phyloP scores from a whole-genome alignment of 2,797 vertebrate genomes.

The Holocentrus rufus region DNA sequence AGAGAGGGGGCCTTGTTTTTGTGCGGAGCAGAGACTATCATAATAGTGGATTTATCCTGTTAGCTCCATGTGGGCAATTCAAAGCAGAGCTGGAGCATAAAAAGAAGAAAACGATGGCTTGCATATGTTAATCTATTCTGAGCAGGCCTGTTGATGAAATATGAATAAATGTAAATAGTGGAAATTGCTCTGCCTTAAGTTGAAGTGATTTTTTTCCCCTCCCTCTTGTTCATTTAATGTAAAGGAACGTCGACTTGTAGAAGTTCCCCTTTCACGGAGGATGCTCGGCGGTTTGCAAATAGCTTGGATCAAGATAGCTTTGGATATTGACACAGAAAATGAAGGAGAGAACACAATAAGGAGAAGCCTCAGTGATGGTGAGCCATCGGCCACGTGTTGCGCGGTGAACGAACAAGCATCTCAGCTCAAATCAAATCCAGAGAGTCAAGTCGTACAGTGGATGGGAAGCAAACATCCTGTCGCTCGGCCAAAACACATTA shows the following conservation, averaged over 20 bases:
- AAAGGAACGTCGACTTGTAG: neutral
- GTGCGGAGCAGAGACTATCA: neutral
- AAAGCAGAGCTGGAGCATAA: slow-evolving; percentile 5
- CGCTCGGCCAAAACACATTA: neutral
- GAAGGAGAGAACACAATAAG: neutral
- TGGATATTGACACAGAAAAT: neutral
- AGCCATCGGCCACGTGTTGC: neutral
- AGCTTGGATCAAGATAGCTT: neutral
- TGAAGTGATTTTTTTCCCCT: neutral
- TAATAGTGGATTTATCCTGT: slow-evolving; percentile 29
- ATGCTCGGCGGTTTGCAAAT: neutral
- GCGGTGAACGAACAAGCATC: neutral
- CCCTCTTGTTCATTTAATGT: slow-evolving; percentile 1
- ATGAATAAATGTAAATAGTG: slow-evolving; percentile 9
- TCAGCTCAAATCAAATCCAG: neutral
- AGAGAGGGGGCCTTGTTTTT: neutral
- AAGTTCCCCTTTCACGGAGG: neutral
- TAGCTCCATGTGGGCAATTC: slow-evolving; percentile 19
- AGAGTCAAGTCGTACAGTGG: neutral
- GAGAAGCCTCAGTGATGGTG: neutral
- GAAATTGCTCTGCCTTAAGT: neutral
- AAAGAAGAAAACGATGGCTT: slow-evolving; percentile 20
- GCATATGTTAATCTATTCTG: slow-evolving; percentile 26
- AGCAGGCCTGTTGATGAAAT: slow-evolving; percentile 5
- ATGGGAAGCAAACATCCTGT: neutral